Evolutionary conservation across 2,888 invertebrate genomes (phyloP), one percentile per base, ranked within the genome.

Genomic region (Luffia ferchaultella): DNA sequence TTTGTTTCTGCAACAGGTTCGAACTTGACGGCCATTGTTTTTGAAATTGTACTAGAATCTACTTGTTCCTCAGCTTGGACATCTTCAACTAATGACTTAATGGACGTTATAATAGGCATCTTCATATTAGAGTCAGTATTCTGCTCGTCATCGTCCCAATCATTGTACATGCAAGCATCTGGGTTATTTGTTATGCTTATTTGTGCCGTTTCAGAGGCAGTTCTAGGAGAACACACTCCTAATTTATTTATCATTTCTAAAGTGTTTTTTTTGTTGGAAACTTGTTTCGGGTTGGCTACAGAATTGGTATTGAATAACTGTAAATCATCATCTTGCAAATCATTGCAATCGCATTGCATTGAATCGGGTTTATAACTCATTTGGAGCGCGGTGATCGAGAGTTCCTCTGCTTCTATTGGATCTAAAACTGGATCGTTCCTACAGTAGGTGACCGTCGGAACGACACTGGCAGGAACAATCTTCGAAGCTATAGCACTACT

Each of bases 221-320:
- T 30, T 30, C 12, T 30, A 7, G 3, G 5, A 3, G 30, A 30
- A 30, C 12, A 7, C n/a, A n/a, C n/a, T n/a, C n/a, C n/a, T n/a
- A n/a, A n/a, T n/a, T n/a, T n/a, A n/a, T n/a, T n/a, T n/a, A n/a
- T n/a, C 3, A 30, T 7, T n/a, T 30, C 30, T 30, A 30, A 30
- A 30, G 17, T 12, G 20, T 54, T 51, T 40, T 55, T 55, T 48
- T 74, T 78, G 54, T 67, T 68, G n/a, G 74, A 76, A 18, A 78
- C 59, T 60, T 74, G 68, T 62, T 74, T 82, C 2, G 82, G 82
- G 56, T 78, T 75, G 40, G 73, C 64, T 16, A 78, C 82, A 41
- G 82, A 80, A 60, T 64, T 73, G 20, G 62, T 58, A 60, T 76
- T 72, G 2, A 71, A 60, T 45, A 67, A 53, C 54, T 62, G 42